Percentiles rank a stretch among this genome's conserved stretches.
Conservation (phyloP, 2,888 invertebrate species). For the Idaea aversata region DNA sequence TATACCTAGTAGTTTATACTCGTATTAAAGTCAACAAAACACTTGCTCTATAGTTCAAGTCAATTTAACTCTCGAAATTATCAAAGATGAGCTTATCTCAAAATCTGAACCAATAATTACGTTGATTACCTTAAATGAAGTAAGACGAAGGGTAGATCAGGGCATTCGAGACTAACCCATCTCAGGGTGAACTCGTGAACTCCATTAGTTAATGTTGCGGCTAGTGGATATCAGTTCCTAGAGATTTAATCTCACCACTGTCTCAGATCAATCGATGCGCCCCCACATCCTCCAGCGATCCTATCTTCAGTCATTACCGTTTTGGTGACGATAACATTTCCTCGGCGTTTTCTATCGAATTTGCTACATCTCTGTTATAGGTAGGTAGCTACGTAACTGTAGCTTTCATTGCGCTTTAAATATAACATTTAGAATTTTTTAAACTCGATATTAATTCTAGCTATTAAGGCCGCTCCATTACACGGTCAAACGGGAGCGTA, state of each 20-base stretch:
- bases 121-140: slow-evolving; percentile 56
- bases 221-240: slow-evolving; percentile 43
- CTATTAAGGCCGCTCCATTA: slow-evolving; percentile 35
- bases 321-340: slow-evolving; percentile 49
- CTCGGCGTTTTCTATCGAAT: slow-evolving; percentile 42
- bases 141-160: slow-evolving; percentile 48
- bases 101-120: slow-evolving; percentile 38
- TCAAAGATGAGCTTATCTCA: not conserved
- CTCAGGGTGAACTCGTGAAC: slow-evolving; percentile 38
- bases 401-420: slow-evolving; percentile 40
- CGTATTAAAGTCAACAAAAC: no score
- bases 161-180: slow-evolving; percentile 50
- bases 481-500: slow-evolving; percentile 45
- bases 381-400: slow-evolving; percentile 1
- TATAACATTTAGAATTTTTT: slow-evolving; percentile 32
- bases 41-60: not conserved
- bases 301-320: slow-evolving; percentile 60
- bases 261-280: slow-evolving; percentile 56
- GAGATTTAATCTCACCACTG: slow-evolving; percentile 59
- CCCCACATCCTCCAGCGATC: slow-evolving; percentile 46
- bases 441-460: slow-evolving; percentile 23
- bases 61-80: not conserved
- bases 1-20: no score
- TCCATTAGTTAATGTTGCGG: slow-evolving; percentile 72
- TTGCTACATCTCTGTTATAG: slow-evolving; percentile 52